Conservation (phyloP, 2,797 vertebrate genomes). For the Artibeus jamaicensis region DNA sequence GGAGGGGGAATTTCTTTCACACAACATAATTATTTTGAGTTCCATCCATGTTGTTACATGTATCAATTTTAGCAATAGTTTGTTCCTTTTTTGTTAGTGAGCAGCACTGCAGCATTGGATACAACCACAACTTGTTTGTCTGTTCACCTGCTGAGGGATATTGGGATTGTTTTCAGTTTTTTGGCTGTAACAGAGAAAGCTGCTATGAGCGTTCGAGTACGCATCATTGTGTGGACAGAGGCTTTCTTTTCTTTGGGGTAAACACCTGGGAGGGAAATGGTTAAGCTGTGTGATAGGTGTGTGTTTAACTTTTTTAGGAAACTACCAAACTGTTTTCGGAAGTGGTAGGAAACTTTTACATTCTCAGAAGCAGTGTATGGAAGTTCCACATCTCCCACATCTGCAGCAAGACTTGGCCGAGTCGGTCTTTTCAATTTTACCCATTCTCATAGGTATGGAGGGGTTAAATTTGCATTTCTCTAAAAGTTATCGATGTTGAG, state of each 20-base stretch:
- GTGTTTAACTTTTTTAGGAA: constrained; percentile 3
- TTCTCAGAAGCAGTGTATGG: background rate
- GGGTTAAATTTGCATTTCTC: background rate
- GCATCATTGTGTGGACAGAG: background rate
- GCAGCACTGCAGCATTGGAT: background rate
- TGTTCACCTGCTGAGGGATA: background rate
- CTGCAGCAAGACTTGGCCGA: background rate
- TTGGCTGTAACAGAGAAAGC: background rate
- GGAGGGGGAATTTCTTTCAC: background rate
- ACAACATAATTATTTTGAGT: background rate
- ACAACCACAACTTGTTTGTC: background rate
- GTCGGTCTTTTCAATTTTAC: background rate
- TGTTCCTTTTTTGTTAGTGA: background rate
- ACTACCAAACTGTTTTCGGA: background rate
- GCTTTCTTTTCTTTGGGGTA: background rate
- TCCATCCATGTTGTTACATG: background rate
- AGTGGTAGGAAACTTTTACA: background rate
- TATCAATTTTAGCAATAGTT: background rate
- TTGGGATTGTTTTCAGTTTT: background rate
- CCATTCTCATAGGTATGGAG: background rate
- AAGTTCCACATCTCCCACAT: background rate
- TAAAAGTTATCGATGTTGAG: background rate
- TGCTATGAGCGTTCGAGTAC: background rate
- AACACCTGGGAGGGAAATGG: background rate
- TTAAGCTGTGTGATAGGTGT: background rate